These are phyloP conservation scores for Pemphredon lugubris DNA, from an alignment of 2,888 invertebrate species.

Conservation along the genomic window DNA sequence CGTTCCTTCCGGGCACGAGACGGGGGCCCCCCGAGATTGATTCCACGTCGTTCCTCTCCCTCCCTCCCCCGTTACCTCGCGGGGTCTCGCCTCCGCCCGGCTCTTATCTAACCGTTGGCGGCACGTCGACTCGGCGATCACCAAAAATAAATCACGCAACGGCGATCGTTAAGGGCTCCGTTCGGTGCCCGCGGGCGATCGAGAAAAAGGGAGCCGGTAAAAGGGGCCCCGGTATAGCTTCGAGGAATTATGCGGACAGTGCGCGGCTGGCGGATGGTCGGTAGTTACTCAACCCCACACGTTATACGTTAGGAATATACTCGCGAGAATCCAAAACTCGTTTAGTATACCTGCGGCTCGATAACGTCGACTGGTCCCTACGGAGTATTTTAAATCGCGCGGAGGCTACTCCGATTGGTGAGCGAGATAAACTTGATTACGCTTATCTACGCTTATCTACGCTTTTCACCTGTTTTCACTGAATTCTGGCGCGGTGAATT, in stretches of 20 bases:
- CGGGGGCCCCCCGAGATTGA: constrained; percentile 20
- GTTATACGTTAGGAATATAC: constrained; percentile 62
- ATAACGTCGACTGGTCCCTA: constrained; percentile 47
- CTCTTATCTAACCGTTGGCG: constrained; percentile 50
- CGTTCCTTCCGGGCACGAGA: constrained; percentile 70
- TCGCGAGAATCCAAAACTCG: constrained; percentile 68
- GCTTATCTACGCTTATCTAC: neutral
- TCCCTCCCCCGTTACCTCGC: neutral
- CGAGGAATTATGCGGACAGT: constrained; percentile 70
- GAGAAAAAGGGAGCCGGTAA: constrained; percentile 22
- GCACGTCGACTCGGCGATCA: constrained; percentile 54
- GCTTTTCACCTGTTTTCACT: neutral
- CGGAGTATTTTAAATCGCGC: constrained; percentile 54
- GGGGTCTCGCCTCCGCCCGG: constrained; percentile 20
- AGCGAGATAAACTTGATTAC: constrained; percentile 11
- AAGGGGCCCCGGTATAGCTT: constrained; percentile 50
- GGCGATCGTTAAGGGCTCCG: constrained; percentile 69
- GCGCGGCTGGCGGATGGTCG: constrained; percentile 61
- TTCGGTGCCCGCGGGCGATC: constrained; percentile 32
- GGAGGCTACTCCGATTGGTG: constrained; percentile 36
- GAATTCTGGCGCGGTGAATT: too few relatives aligned
- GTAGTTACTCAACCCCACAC: constrained; percentile 71
- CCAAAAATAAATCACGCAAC: constrained; percentile 77
- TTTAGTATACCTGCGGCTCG: constrained; percentile 57
- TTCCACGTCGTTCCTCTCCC: neutral